These are phyloP conservation scores for Agonopterix arenella DNA, from an alignment of 2,888 invertebrate species.

Conservation along the genomic window DNA sequence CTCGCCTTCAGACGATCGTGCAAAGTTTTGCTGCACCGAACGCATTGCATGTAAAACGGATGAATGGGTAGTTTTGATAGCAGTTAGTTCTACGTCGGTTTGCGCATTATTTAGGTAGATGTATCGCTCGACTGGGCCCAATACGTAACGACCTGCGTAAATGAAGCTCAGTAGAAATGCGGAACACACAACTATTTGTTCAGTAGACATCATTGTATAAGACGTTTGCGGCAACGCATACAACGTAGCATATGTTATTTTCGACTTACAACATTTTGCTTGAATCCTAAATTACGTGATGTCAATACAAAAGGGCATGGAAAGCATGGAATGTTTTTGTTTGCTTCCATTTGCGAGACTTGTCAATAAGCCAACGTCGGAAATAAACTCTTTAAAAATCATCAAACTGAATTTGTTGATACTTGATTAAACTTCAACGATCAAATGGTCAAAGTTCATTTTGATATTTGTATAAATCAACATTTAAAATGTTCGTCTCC, in stretches of 20 bases:
- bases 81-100: slow-evolving; percentile 10
- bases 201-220: slow-evolving; percentile 75
- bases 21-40: too few relatives aligned
- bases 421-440: too few relatives aligned
- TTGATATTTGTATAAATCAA: too few relatives aligned
- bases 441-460: too few relatives aligned
- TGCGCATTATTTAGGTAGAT: slow-evolving; percentile 28
- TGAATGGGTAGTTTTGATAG: slow-evolving; percentile 5
- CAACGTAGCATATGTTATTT: slow-evolving; percentile 69
- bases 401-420: too few relatives aligned
- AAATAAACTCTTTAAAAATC: too few relatives aligned
- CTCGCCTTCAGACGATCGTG: too few relatives aligned
- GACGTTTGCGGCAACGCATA: slow-evolving; percentile 64
- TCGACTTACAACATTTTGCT: slow-evolving; percentile 68
- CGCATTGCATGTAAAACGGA: not conserved
- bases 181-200: slow-evolving; percentile 74
- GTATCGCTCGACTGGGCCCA: slow-evolving; percentile 31
- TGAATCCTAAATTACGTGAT: slow-evolving; percentile 68
- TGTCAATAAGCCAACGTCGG: too few relatives aligned
- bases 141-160: slow-evolving; percentile 63
- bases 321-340: slow-evolving; percentile 21
- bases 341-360: not conserved
- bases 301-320: slow-evolving; percentile 55
- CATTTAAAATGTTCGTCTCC: too few relatives aligned
- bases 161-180: slow-evolving; percentile 73